Evolutionary conservation across 2,888 invertebrate genomes (phyloP), one percentile per base, ranked within the genome.

Genomic region (Suillia variegata): DNA sequence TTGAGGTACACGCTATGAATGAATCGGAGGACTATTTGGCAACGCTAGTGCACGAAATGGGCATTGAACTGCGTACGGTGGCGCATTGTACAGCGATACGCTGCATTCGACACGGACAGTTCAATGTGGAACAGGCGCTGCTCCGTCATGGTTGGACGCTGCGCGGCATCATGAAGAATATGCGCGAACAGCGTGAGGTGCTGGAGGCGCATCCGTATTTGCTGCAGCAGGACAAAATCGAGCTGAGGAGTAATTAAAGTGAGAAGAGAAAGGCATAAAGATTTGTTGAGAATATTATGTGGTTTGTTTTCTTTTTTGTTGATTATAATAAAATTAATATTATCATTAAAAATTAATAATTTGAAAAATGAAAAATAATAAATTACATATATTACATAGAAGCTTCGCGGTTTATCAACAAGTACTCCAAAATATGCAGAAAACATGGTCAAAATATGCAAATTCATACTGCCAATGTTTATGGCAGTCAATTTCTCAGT

Each of bases 1-100:
- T 98, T 1, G 96, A 97, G 84, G 83, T 98, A 24, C 92, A 94
- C 76, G 87, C 90, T 34, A 87, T 94, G 21, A 96, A 96, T 82
- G 97, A 96, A 81, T 87, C 87, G 69, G 92, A 92, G 65, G 83
- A 85, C 48, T 94, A 90, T 76, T 81, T 98, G 17, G 89, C 88
- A 77, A 84, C 86, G 0, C 71, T 98, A n/a, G 82, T 97, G 13
- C 89, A 94, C 76, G 92, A 95, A 63, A 83, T 98, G 34, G 98
- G 95, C 3, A 77, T 91, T 1, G 87, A 89, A 73, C 76, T 96
- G 38, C 90, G 89, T 70, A 88, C 91, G 1, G 87, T 88, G 1
- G 97, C 98, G 0, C 88, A 92, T 66, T 94, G 94, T 74, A 88
- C 87, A 0, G 87, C 87, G 10, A 84, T 97, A 6, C 89, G 93